Conservation (phyloP, 2,113 vertebrate species). For the Microtus richardsoni region DNA sequence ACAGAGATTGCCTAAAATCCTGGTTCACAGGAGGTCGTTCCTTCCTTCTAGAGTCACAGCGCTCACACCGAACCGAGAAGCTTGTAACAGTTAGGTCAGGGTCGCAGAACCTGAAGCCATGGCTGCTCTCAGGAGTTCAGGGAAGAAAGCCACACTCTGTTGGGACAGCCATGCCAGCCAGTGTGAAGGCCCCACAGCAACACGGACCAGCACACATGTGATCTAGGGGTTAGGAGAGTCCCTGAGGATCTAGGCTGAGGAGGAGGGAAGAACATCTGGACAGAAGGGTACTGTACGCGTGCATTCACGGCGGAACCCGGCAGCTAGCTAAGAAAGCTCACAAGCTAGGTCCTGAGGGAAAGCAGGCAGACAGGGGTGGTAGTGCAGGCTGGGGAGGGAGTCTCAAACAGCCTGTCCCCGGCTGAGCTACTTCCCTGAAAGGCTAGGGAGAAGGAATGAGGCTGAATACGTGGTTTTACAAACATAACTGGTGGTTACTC, state of each 20-base stretch:
- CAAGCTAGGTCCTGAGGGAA: background rate
- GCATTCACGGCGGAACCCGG: background rate
- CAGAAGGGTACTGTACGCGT: background rate
- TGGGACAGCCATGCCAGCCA: accelerated
- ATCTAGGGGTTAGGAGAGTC: background rate
- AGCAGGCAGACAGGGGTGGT: background rate
- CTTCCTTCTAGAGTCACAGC: background rate
- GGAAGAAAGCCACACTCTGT: background rate
- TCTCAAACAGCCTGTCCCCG: no score
- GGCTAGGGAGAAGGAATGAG: background rate
- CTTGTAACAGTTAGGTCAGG: background rate
- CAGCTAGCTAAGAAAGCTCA: background rate
- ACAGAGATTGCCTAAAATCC: background rate
- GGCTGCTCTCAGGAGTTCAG: background rate
- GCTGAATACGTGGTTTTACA: background rate
- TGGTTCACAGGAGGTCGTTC: background rate
- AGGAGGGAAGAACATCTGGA: background rate
- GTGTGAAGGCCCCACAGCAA: background rate
- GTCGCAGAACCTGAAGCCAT: accelerated
- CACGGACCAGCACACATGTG: background rate
- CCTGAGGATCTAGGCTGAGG: background rate
- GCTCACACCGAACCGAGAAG: background rate
- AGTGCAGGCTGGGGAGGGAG: background rate
- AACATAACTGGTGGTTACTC: background rate
- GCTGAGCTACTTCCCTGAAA: background rate